Evolutionary conservation across 2,888 invertebrate genomes (phyloP), one percentile per base, ranked within the genome.

Genomic region (Tachystola acroxantha): DNA sequence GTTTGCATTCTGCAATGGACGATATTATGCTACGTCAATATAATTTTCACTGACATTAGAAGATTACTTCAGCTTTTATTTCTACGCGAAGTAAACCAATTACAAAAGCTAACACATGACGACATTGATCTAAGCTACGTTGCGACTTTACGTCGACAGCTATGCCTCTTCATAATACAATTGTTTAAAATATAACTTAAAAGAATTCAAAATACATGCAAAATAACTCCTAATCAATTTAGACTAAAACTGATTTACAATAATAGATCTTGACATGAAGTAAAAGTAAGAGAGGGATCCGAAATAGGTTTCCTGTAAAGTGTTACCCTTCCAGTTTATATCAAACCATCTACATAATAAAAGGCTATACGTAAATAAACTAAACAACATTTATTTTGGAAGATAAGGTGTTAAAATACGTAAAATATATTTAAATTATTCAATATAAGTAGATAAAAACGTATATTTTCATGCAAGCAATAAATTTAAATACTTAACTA

Each of bases 321-420:
- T 66, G 65, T 67, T 52, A 69, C 65, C 70, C 54, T 58, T 63
- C 60, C 62, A 58, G 42, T 56, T 52, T 39, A 61, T 55, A 46
- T 56, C 56, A 62, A 55, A 57, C 50, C 52, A 61, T 51, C 75
- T 76, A 78, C 65, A 60, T 63, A 59, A 53, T 54, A 64, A 39
- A 54, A 67, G 59, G 57, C 60, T 54, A 47, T 44, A 59, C 47
- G 50, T 63, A 69, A 60, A 74, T 68, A 74, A 66, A 72, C 66
- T 75, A 69, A 67, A 75, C 57, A 76, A 79, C 85, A 86, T 86
- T 86, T 85, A 86, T 85, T 86, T 86, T 86, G 86, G 86, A 86
- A 86, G 86, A 84, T 75, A 75, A 60, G 55, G 65, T 64, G 61
- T 67, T 64, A 57, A 63, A 48, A 71, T 70, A 73, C 61, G 49